Evolutionary conservation across 2,888 invertebrate genomes (phyloP).

Genomic region (Netelia fuscicornis): DNA sequence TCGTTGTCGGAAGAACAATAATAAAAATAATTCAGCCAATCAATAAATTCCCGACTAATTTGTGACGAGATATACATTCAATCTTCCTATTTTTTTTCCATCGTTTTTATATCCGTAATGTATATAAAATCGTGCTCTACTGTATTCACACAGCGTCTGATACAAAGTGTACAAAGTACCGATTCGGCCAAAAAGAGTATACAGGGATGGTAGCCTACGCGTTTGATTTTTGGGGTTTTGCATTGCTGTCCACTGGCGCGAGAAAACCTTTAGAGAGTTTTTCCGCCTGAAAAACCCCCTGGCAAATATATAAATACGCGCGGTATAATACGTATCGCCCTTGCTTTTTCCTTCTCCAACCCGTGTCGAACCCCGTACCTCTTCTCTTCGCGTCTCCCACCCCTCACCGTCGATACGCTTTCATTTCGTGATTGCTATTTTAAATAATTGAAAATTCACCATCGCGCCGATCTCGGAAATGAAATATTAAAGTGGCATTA

Average conservation of each 20-base stretch:
- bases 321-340: background rate
- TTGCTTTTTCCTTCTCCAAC: background rate
- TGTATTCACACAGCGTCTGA: constrained; percentile 2
- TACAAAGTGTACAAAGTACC: constrained; percentile 64
- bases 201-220: constrained; percentile 59
- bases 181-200: constrained; percentile 33
- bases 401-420: constrained; percentile 75
- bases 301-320: constrained; percentile 70
- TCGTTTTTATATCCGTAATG: constrained; percentile 12
- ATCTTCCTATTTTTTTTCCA: background rate
- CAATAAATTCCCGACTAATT: background rate
- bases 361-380: constrained; percentile 2
- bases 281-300: constrained; percentile 79
- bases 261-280: constrained; percentile 82
- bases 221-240: constrained; percentile 82
- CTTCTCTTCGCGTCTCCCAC: constrained; percentile 36
- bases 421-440: constrained; percentile 83
- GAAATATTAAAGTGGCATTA: background rate
- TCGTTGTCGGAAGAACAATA: background rate
- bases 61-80: constrained; percentile 1
- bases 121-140: background rate
- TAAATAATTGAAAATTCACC: constrained; percentile 79
- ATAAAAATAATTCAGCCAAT: background rate
- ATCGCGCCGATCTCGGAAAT: constrained; percentile 9
- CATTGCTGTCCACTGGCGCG: constrained; percentile 80